Conservation (phyloP, 2,113 vertebrate genomes). For the Mus musculus region DNA sequence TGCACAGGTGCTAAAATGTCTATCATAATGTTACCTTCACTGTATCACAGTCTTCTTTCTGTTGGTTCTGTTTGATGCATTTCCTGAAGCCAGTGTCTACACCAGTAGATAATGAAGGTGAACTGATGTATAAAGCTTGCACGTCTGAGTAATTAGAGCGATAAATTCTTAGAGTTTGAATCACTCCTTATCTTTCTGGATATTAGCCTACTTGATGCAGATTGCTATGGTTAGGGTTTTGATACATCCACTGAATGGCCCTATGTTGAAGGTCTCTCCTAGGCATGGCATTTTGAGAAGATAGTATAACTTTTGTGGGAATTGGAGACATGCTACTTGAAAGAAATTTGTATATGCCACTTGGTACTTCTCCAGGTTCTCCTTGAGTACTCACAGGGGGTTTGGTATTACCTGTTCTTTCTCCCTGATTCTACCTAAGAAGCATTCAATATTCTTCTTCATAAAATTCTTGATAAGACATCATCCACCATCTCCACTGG, state of each 20-base stretch:
- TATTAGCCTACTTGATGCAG: not conserved
- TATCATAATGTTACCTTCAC: not conserved
- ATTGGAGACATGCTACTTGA: fast-evolving
- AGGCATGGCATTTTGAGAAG: not conserved
- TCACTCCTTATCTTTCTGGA: not conserved
- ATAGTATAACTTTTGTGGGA: not conserved
- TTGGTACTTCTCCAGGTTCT: not conserved
- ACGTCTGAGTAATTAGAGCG: not conserved
- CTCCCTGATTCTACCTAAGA: not conserved
- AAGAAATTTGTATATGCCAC: not conserved
- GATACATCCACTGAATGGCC: fast-evolving
- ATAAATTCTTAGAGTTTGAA: not conserved
- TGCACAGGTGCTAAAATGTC: not conserved
- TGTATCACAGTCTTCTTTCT: not conserved
- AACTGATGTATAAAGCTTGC: not conserved
- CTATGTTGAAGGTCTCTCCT: not conserved
- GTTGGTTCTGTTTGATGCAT: not conserved
- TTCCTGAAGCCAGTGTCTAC: not conserved
- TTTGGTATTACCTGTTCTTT: not conserved
- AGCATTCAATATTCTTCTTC: not conserved
- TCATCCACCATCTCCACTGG: fast-evolving
- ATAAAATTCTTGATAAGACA: no score
- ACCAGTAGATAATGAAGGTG: no score
- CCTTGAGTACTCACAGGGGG: not conserved
- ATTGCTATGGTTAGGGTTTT: no score